A percentile compares a stretch with the other conserved stretches of the same genome.
These are phyloP conservation scores for Nomada ruficornis DNA, from an alignment of 2,888 invertebrate species.

Conservation along the genomic window DNA sequence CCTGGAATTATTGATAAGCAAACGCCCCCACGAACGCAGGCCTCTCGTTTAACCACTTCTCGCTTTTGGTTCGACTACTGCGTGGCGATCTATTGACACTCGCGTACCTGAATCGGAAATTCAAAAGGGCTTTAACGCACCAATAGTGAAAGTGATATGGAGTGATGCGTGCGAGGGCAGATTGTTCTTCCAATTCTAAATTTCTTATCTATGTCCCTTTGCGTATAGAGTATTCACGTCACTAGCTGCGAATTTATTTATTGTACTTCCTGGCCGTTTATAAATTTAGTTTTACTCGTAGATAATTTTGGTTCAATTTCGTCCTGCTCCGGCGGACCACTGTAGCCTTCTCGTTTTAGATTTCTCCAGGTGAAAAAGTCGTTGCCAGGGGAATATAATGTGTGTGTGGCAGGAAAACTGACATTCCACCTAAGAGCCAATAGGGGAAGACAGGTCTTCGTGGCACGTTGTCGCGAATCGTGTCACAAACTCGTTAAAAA, in stretches of 20 bases:
- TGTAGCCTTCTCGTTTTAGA: not conserved
- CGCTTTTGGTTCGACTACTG: not conserved
- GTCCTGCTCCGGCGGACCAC: not conserved
- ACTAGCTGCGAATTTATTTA: too few relatives aligned
- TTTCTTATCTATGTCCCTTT: too few relatives aligned
- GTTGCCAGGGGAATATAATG: too few relatives aligned
- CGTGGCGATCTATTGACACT: not conserved
- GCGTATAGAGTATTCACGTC: too few relatives aligned
- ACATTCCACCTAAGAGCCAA: not conserved
- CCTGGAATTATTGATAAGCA: conserved; percentile 44
- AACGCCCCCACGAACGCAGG: not conserved
- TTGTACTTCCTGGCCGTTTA: too few relatives aligned
- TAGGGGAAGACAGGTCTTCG: not conserved
- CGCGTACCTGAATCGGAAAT: too few relatives aligned
- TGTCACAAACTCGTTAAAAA: conserved; percentile 34
- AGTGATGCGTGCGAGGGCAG: too few relatives aligned
- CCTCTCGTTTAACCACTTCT: conserved; percentile 12
- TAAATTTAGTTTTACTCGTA: too few relatives aligned
- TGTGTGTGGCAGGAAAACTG: too few relatives aligned
- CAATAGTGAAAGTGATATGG: too few relatives aligned
- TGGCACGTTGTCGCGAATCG: not conserved
- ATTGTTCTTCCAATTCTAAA: too few relatives aligned
- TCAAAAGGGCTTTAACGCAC: too few relatives aligned
- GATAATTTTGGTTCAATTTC: not conserved
- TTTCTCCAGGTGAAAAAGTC: not conserved